Evolutionary conservation across 2,113 vertebrate genomes (phyloP).

Genomic region (Myotis brandtii): DNA sequence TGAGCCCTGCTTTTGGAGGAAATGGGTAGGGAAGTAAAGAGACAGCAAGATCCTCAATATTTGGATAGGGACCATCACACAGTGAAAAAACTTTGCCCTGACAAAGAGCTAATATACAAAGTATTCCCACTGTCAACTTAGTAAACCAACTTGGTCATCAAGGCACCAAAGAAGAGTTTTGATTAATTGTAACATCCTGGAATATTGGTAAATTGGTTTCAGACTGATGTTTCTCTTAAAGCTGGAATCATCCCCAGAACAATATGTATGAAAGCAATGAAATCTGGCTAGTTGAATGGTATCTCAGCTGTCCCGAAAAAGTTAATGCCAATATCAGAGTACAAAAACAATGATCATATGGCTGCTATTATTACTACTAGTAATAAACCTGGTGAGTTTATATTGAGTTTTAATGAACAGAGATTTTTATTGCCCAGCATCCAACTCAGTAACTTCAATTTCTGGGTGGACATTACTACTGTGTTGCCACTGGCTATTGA

Average conservation of each 20-base stretch:
- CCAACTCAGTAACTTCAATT: not conserved
- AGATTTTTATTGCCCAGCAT: not conserved
- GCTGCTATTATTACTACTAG: not conserved
- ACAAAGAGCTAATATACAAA: not conserved
- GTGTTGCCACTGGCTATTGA: not conserved
- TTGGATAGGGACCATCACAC: not conserved
- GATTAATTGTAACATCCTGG: not conserved
- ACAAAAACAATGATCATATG: not conserved
- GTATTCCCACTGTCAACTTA: not conserved
- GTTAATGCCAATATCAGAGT: not conserved
- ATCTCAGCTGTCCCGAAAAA: not conserved
- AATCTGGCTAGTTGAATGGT: not conserved
- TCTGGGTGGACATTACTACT: not conserved
- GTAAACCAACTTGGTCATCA: not conserved
- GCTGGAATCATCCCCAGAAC: not conserved
- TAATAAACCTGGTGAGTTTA: not conserved
- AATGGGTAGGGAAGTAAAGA: not conserved
- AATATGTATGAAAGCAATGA: not conserved
- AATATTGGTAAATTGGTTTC: conserved; percentile 48
- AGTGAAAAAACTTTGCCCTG: not conserved
- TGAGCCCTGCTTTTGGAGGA: not conserved
- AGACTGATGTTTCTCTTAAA: not conserved
- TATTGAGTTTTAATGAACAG: not conserved
- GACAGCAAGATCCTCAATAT: not conserved
- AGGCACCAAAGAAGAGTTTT: not conserved